phyloP scores from a whole-genome alignment of 2,888 invertebrate species.

The Brachypterus glaber region DNA sequence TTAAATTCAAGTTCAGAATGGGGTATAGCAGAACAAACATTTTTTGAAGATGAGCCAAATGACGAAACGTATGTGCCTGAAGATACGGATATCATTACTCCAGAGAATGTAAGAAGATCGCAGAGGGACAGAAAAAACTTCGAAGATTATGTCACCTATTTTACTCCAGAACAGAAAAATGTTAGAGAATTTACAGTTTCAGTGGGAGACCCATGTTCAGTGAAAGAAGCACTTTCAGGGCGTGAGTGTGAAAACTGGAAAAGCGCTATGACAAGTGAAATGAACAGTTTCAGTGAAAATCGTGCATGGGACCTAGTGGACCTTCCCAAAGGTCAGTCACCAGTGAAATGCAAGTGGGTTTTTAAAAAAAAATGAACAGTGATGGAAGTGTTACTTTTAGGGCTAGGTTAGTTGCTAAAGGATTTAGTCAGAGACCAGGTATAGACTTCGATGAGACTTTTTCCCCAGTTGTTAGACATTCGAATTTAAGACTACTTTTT shows the following conservation, averaged over 20 bases:
- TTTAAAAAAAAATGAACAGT: slow-evolving; percentile 13
- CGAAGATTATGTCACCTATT: not conserved
- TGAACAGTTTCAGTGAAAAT: slow-evolving; percentile 5
- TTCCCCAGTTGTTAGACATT: slow-evolving; percentile 12
- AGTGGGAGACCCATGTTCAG: slow-evolving; percentile 4
- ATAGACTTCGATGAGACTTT: slow-evolving; percentile 18
- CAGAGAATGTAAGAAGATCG: not conserved
- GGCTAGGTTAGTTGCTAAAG: slow-evolving; percentile 17
- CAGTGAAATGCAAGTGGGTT: slow-evolving; percentile 11
- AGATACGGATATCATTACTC: not conserved
- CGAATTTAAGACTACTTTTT: slow-evolving; percentile 13
- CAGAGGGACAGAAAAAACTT: not conserved
- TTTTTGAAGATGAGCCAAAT: not conserved
- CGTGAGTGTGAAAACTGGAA: not conserved
- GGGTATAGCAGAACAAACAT: not conserved
- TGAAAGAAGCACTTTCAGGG: not conserved
- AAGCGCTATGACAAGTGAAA: not conserved
- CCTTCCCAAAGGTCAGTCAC: slow-evolving; percentile 4
- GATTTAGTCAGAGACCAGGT: slow-evolving; percentile 16
- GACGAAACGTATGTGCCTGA: not conserved
- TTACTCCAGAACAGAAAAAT: not conserved
- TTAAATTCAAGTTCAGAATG: too few relatives aligned
- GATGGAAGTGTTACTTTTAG: slow-evolving; percentile 12
- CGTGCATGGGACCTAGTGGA: slow-evolving; percentile 8
- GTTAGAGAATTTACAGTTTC: slow-evolving; percentile 2